Base-by-base conservation (phyloP, 2,888 invertebrate genomes). In the Girardia tigrina region DNA sequence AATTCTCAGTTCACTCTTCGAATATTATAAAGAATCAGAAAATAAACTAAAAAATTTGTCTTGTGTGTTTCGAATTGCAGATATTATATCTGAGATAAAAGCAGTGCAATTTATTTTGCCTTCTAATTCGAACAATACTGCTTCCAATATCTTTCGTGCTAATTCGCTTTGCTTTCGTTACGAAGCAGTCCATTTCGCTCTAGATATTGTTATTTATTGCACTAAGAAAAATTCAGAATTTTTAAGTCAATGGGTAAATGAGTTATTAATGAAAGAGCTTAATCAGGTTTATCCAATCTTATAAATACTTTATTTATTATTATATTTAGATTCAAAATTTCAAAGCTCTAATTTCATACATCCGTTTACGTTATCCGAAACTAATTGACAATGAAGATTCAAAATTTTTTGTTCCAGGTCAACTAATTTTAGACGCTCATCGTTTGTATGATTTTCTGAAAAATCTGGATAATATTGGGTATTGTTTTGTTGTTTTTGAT, bases 371-470 rank as follows among this genome's bases (percentile, higher is more conserved):
- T 56, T 56, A 56, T 56, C 56, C 56, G 4, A 56, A 56, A 56
- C 23, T 56, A 56, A 56, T 56, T n/a, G 56, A 56, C 23, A 56
- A 56, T 56, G 56, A 56, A 56, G 56, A 56, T 56, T 56, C 56
- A 56, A 56, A 56, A 56, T 56, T 56, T n/a, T 20, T 56, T 56
- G 56, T 56, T n/a, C 56, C 56, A 12, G 23, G 56, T 20, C 20
- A 56, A 16, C n/a, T 56, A 8, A 56, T 56, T 56, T 23, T 56
- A 20, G 56, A 56, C 23, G 56, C 56, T 16, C 56, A 56, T 6
- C 23, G 56, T 56, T 56, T 56, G 23, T 56, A 20, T 56, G 56
- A 56, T n/a, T 56, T 56, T 56, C 23, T 56, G 56, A 56, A 56
- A 56, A 56, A 56, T 56, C 23, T 56, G 56, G 56, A 56, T 56